Base-by-base conservation (phyloP, 2,888 invertebrate genomes). In the Alloplasta piceator region DNA sequence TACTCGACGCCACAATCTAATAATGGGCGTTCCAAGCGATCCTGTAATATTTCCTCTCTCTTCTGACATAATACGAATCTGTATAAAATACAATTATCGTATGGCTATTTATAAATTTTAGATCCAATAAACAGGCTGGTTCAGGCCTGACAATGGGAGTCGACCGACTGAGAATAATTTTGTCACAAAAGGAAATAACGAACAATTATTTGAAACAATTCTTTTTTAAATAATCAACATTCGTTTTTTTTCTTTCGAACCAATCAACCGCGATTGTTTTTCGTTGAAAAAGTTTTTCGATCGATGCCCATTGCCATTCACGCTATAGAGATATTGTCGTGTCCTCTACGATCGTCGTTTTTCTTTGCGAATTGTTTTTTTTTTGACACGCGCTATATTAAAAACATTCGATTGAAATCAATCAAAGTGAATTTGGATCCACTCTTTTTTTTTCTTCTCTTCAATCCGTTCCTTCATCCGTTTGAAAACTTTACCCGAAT, bases 41-140 rank as follows among this genome's bases (percentile, higher is more conserved):
- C 14, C 60, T 43, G 52, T 16, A 52, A 26, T 52, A 66, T 60
- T 66, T 50, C 26, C 26, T 50, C 7, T 26, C 36, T 26, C 46
- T 14, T 41, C 52, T 41, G 55, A 63, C 10, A 26, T 43, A 10
- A 48, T 12, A 56, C 55, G 43, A 63, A 67, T 63, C 41, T 41
- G 16, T 67, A 52, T 60, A 60, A 48, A 63, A 73, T 73, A 67
- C 26, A 66, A 55, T 52, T 60, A 60, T 72, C 58, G 48, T 61
- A 43, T 1, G 41, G 43, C n/a, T 41, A 61, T 75, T 41, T 50
- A 72, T 60, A 36, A 63, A 6, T 26, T 14, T 41, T 46, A 10
- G 41, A 43, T 48, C 26, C 72, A 56, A 50, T 66, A 38, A 26
- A 56, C 38, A 52, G 61, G 36, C 38, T 73, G 39, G 73, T 77